phyloP scores from a whole-genome alignment of 2,113 vertebrate genomes.

The Isichthys henryi region DNA sequence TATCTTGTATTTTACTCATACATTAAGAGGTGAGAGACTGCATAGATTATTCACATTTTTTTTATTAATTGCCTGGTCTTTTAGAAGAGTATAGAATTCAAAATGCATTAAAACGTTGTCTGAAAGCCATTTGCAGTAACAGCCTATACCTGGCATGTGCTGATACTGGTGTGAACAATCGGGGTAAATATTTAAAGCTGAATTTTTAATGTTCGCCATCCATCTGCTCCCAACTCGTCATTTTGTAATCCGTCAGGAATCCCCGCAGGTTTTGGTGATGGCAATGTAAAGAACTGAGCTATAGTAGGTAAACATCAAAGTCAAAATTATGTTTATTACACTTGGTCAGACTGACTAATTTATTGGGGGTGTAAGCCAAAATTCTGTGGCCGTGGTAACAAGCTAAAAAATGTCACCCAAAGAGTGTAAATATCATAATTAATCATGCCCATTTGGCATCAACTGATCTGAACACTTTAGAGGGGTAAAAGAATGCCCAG shows the following conservation, averaged over 20 bases:
- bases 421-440: neutral
- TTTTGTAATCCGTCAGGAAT: neutral
- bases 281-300: neutral
- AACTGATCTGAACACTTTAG: neutral
- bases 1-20: neutral
- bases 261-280: neutral
- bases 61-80: neutral
- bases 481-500: neutral
- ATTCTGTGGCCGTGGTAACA: neutral
- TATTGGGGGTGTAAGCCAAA: neutral
- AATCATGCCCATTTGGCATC: neutral
- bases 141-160: neutral
- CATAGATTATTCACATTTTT: neutral
- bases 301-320: neutral
- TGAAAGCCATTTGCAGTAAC: neutral
- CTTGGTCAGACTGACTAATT: neutral
- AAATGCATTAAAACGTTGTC: neutral
- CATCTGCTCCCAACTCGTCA: neutral
- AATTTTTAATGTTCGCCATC: conserved; percentile 8
- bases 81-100: neutral
- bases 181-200: conserved; percentile 4
- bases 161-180: neutral
- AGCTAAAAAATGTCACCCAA: no score
- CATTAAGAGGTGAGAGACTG: neutral
- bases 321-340: neutral